Evolutionary conservation across 2,888 invertebrate genomes (phyloP).

Genomic region (Meandrusa payeni): DNA sequence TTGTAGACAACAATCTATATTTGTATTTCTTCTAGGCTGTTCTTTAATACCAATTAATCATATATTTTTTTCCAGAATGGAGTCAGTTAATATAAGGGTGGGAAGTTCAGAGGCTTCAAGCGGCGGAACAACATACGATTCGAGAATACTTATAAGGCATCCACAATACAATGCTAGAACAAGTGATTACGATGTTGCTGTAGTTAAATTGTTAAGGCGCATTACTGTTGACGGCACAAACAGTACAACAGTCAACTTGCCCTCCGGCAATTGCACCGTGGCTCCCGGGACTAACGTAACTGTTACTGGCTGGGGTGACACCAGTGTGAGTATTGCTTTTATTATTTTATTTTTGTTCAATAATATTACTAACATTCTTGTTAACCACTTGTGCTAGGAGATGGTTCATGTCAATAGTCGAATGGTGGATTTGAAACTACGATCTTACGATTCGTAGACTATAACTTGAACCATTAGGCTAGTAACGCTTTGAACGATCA

Average conservation of each 20-base stretch:
- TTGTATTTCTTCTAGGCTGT: too few relatives aligned
- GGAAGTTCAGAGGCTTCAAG: conserved; percentile 53
- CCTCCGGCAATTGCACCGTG: conserved; percentile 35
- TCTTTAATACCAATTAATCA: too few relatives aligned
- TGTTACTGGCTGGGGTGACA: conserved; percentile 65
- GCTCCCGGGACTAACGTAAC: conserved; percentile 40
- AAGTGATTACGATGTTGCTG: conserved; percentile 67
- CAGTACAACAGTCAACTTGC: conserved; percentile 41
- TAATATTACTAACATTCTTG: too few relatives aligned
- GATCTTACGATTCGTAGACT: too few relatives aligned
- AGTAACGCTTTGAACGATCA: too few relatives aligned
- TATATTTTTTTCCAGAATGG: conserved; percentile 52
- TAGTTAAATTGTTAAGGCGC: conserved; percentile 46
- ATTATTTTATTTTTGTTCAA: too few relatives aligned
- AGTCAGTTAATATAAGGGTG: conserved; percentile 47
- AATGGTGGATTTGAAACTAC: too few relatives aligned
- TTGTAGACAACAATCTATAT: too few relatives aligned
- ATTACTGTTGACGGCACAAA: conserved; percentile 53
- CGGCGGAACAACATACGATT: conserved; percentile 62
- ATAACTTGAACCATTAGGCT: too few relatives aligned
- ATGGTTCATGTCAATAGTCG: too few relatives aligned
- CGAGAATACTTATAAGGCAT: conserved; percentile 47
- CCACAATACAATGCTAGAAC: conserved; percentile 54
- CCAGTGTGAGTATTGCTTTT: conserved; percentile 53
- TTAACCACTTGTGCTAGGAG: too few relatives aligned